phyloP scores from a whole-genome alignment of 1,140 invertebrate species.

The Lepidotrigona ventralis region DNA sequence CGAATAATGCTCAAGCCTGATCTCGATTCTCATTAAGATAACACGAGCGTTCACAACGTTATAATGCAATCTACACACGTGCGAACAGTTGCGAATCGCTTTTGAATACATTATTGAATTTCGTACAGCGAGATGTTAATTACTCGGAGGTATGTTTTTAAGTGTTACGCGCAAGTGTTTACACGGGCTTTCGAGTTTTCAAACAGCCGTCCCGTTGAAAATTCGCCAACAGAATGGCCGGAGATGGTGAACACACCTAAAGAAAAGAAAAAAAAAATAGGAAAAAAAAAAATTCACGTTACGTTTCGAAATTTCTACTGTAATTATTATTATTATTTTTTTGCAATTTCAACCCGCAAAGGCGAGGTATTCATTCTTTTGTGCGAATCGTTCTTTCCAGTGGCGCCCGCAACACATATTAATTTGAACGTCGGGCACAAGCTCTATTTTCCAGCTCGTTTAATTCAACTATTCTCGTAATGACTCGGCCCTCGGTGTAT shows the following conservation, averaged over 20 bases:
- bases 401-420: neutral
- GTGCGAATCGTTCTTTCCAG: neutral
- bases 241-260: no score
- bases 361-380: neutral
- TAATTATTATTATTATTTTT: neutral
- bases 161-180: neutral
- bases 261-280: no score
- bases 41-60: neutral
- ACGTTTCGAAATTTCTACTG: neutral
- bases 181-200: neutral
- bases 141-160: neutral
- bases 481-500: neutral
- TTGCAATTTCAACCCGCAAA: neutral
- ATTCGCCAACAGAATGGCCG: neutral
- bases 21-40: neutral
- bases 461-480: slow-evolving; percentile 16
- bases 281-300: neutral
- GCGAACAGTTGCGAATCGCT: neutral
- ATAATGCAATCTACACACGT: neutral
- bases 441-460: neutral
- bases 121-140: neutral
- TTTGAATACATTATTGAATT: neutral
- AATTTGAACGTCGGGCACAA: neutral
- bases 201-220: neutral
- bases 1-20: no score